Evolutionary conservation across 2,888 invertebrate genomes (phyloP), one percentile per base, ranked within the genome.

Genomic region (Deilephila porcellus): DNA sequence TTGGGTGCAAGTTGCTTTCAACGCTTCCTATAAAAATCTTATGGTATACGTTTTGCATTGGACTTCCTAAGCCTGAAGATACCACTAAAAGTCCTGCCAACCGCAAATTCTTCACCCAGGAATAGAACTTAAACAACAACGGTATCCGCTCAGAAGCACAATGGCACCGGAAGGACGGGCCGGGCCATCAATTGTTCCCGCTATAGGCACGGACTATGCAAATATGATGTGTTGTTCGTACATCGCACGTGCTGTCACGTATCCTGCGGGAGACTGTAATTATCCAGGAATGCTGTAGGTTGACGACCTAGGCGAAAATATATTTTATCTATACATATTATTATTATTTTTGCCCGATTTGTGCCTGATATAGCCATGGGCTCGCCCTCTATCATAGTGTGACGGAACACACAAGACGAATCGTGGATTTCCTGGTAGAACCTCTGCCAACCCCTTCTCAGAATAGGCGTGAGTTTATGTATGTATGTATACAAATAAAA

Each of bases 151-250:
- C 37, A 37, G 8, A 19, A 3, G 45, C 29, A 67, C 67, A 67
- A 52, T 67, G 6, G 25, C 25, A n/a, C 67, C 67, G 67, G 67
- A 67, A 67, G 67, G 25, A 67, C 45, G 45, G 45, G 25, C 20
- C 67, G 25, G 45, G 19, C n/a, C 64, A 45, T 64, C 45, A 67
- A 67, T 67, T 67, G 67, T 67, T 52, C 52, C 67, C 45, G 25
- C 52, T 67, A 52, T 52, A 45, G 67, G 32, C 19, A 17, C 62
- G 14, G n/a, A 53, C 17, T 45, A 67, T 67, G 67, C 67, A 52
- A 67, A 67, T 67, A 67, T 14, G 25, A 52, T 17, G 20, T 6
- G 14, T 17, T 25, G 67, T 67, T 67, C 67, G 45, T 67, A 67
- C 67, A 67, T 17, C 17, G 67, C 8, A 52, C 52, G 52, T 52